Evolutionary conservation across 2,797 vertebrate genomes (phyloP), one percentile per base, ranked within the genome.

Genomic region (Tympanoctomys barrerae): DNA sequence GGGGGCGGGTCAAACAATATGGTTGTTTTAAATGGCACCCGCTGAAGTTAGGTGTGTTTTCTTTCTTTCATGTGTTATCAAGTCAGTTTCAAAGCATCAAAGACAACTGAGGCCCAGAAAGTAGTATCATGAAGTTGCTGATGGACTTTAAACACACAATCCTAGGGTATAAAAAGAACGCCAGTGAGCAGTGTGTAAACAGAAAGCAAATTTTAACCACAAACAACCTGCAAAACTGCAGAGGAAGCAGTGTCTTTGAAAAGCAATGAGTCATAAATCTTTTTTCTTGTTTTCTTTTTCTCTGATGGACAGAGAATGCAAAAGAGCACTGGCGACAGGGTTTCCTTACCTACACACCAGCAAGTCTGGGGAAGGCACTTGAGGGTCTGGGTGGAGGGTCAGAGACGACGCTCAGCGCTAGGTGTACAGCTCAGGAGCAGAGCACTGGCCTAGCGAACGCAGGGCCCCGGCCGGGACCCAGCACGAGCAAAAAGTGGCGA

Each of bases 231-330:
- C 89, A 96, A 97, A 97, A 97, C 93, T 96, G 97, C 95, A 95
- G 92, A 95, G 92, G 95, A 97, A 98, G 96, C 94, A 90, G 78
- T 89, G 90, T 97, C 93, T 96, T 95, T 96, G 96, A 94, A 97
- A 96, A 98, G 97, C 97, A 98, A 68, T 96, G 98, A 98, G 82
- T 97, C 97, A 97, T 49, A 87, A 75, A 94, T 92, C 57, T 59
- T 78, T 94, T 89, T 88, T 92, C 68, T 82, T 33, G 8, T 33
- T 12, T 3, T 12, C 14, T 2, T 19, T 68, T 66, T 52, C 80
- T 66, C 87, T 94, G 89, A 94, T 96, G 97, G 71, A 66, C 94
- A 82, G 88, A 97, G 92, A 94, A 79, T 80, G 94, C 87, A 89
- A 82, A 91, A 95, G 49, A 26, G 90, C 19, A 80, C 79, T 7